Evolutionary conservation across 2,888 invertebrate genomes (phyloP).

Genomic region (Leucania comma): DNA sequence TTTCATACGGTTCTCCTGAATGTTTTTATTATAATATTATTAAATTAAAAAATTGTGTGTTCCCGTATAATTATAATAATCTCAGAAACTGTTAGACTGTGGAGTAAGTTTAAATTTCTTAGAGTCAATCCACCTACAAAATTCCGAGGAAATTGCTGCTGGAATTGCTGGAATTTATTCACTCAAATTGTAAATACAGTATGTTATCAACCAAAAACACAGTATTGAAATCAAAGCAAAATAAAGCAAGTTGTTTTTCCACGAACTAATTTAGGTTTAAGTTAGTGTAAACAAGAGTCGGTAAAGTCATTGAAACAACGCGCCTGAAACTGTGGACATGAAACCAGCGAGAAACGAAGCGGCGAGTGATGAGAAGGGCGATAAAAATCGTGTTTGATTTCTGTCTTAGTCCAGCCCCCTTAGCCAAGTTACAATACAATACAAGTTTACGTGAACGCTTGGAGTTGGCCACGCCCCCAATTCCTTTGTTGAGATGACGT

Average conservation of each 20-base stretch:
- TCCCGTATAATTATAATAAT: background rate
- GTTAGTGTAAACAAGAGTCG: conserved; percentile 64
- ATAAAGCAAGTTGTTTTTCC: conserved; percentile 47
- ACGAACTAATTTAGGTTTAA: conserved; percentile 65
- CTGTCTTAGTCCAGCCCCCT: too few relatives aligned
- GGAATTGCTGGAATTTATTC: background rate
- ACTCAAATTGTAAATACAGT: background rate
- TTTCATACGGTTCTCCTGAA: background rate
- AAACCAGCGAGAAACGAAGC: background rate
- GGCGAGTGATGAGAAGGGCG: background rate
- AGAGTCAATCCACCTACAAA: background rate
- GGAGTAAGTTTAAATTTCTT: background rate
- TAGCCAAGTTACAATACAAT: too few relatives aligned
- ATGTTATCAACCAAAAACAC: background rate
- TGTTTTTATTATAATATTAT: background rate
- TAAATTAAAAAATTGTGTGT: background rate
- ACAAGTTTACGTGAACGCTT: too few relatives aligned
- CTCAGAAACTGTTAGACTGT: background rate
- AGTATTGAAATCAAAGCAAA: conserved; percentile 48
- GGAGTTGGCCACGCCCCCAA: too few relatives aligned
- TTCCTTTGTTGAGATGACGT: too few relatives aligned
- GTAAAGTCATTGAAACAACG: conserved; percentile 61
- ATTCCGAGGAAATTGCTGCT: background rate
- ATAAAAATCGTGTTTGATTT: too few relatives aligned
- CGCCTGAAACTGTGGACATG: conserved; percentile 33